phyloP scores from a whole-genome alignment of 2,113 vertebrate species.

The Albula goreensis region DNA sequence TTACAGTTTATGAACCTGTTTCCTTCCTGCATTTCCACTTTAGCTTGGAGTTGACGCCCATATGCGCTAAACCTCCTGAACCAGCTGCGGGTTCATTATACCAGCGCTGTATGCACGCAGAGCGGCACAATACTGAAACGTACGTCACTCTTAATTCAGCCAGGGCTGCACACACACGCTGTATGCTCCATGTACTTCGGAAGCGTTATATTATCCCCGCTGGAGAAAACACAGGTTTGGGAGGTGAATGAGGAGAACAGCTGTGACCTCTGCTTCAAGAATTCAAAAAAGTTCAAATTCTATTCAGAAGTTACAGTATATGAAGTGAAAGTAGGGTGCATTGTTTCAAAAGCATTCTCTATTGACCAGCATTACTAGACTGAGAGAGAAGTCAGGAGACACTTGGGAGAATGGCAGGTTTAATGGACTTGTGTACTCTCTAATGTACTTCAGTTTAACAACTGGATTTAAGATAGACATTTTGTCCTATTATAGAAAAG shows the following conservation, averaged over 20 bases:
- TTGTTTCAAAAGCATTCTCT: too few relatives aligned
- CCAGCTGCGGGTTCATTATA: not conserved
- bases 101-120: not conserved
- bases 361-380: too few relatives aligned
- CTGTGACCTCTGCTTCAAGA: not conserved
- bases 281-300: not conserved
- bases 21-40: not conserved
- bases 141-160: not conserved
- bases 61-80: not conserved
- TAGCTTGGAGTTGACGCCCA: not conserved
- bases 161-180: not conserved
- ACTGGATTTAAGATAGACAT: too few relatives aligned
- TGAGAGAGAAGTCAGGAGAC: too few relatives aligned
- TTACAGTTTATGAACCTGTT: not conserved
- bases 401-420: too few relatives aligned
- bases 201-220: not conserved
- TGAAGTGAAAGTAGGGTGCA: too few relatives aligned
- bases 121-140: not conserved
- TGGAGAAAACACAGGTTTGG: not conserved
- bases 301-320: too few relatives aligned
- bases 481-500: too few relatives aligned
- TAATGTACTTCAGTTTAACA: too few relatives aligned
- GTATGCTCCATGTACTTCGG: not conserved
- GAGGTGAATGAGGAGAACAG: not conserved
- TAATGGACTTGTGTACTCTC: too few relatives aligned